Evolutionary conservation across 2,797 vertebrate genomes (phyloP).

Genomic region (Sebastes flavidus): DNA sequence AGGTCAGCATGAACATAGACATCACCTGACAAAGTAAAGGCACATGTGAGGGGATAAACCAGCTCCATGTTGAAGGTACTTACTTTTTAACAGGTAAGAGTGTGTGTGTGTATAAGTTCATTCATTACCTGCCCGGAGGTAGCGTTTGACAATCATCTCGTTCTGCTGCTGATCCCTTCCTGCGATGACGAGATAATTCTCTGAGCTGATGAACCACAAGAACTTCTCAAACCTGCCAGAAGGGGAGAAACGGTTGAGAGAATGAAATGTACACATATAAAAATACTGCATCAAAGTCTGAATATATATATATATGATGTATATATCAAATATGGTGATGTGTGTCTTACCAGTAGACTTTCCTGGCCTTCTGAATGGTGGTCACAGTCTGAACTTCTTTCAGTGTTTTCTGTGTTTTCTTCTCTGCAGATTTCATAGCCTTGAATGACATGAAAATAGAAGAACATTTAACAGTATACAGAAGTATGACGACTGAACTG

Average conservation of each 20-base stretch:
- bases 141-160: slow-evolving; percentile 97
- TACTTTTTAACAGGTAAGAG: background rate
- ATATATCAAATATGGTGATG: background rate
- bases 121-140: slow-evolving; percentile 87
- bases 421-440: slow-evolving; percentile 99
- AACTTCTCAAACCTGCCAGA: slow-evolving; percentile 98
- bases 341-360: slow-evolving; percentile 92
- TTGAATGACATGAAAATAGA: slow-evolving; percentile 48
- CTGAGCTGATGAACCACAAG: slow-evolving; percentile 98
- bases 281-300: background rate
- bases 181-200: slow-evolving; percentile 96
- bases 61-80: background rate
- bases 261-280: background rate
- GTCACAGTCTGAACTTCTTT: slow-evolving; percentile 98
- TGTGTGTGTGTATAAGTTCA: background rate
- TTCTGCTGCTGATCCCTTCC: slow-evolving; percentile 99
- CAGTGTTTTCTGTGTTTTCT: slow-evolving; percentile 96
- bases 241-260: background rate
- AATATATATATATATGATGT: background rate
- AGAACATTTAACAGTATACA: background rate
- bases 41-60: background rate
- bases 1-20: slow-evolving; percentile 96
- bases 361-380: slow-evolving; percentile 97
- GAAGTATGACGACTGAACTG: background rate
- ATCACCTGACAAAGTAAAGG: slow-evolving; percentile 84